A percentile compares a stretch with the other conserved stretches of the same genome.
phyloP scores from a whole-genome alignment of 2,113 vertebrate genomes.

The Cinclus cinclus region DNA sequence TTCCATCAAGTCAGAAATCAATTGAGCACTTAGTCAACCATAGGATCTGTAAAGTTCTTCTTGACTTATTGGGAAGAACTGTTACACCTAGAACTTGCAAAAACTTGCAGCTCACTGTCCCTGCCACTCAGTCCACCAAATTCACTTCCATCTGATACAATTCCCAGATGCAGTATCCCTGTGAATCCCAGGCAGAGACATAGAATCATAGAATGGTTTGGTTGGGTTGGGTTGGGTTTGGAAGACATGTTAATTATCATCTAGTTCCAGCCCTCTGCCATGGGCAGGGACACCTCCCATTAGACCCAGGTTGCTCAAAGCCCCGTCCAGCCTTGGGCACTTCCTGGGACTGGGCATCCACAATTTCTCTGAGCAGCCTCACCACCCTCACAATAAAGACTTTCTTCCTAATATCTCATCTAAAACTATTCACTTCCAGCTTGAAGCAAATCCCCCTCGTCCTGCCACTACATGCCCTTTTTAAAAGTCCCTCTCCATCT shows the following conservation, averaged over 20 bases:
- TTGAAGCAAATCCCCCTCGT: neutral
- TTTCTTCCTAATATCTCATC: neutral
- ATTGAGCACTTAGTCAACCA: neutral
- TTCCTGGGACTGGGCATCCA: neutral
- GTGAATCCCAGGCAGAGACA: neutral
- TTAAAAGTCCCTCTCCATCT: neutral
- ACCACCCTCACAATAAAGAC: neutral
- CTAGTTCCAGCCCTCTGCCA: neutral
- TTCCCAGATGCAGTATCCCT: neutral
- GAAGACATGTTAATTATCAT: neutral
- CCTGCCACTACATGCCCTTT: neutral
- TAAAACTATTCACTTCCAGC: neutral
- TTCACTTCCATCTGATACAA: neutral
- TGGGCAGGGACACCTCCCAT: neutral
- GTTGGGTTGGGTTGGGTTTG: neutral
- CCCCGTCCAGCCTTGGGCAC: neutral
- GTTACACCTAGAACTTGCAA: neutral
- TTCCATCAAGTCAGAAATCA: neutral
- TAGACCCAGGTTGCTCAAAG: neutral
- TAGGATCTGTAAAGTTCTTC: neutral
- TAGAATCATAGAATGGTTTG: neutral
- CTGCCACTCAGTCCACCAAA: too few relatives aligned
- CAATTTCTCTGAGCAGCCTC: neutral
- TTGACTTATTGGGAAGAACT: neutral
- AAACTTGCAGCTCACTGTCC: neutral